Evolutionary conservation across 2,113 vertebrate species (phyloP).

Genomic region (Hemiscyllium ocellatum): DNA sequence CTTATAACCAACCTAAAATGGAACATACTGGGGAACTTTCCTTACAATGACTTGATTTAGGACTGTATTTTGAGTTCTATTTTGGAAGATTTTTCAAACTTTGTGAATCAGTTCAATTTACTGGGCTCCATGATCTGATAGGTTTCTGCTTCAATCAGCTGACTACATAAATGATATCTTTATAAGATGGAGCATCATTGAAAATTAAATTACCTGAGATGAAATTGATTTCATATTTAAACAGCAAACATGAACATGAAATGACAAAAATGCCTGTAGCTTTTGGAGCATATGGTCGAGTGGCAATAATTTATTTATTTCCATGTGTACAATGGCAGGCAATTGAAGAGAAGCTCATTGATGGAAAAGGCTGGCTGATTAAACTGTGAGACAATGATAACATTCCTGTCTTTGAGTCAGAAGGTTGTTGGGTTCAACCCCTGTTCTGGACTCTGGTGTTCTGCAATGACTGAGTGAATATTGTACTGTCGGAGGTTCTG

Average conservation of each 20-base stretch:
- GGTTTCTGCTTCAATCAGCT: neutral
- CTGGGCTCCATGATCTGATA: neutral
- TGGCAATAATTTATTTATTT: neutral
- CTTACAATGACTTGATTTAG: neutral
- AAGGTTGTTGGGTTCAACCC: neutral
- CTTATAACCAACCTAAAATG: neutral
- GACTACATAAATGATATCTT: neutral
- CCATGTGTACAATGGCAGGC: neutral
- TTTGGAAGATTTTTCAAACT: neutral
- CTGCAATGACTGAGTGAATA: neutral
- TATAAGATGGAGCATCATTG: neutral
- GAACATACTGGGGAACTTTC: neutral
- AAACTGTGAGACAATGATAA: neutral
- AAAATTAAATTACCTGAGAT: neutral
- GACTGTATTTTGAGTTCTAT: neutral
- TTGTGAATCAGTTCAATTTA: neutral
- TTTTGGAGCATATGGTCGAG: neutral
- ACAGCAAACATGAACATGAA: neutral
- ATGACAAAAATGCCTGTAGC: neutral
- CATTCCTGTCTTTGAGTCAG: neutral
- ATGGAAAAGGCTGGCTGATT: neutral
- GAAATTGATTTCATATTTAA: neutral
- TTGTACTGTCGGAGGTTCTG: neutral
- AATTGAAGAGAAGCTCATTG: neutral
- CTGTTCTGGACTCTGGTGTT: neutral